phyloP scores from a whole-genome alignment of 1,140 invertebrate species.

The Drosophila guanche region DNA sequence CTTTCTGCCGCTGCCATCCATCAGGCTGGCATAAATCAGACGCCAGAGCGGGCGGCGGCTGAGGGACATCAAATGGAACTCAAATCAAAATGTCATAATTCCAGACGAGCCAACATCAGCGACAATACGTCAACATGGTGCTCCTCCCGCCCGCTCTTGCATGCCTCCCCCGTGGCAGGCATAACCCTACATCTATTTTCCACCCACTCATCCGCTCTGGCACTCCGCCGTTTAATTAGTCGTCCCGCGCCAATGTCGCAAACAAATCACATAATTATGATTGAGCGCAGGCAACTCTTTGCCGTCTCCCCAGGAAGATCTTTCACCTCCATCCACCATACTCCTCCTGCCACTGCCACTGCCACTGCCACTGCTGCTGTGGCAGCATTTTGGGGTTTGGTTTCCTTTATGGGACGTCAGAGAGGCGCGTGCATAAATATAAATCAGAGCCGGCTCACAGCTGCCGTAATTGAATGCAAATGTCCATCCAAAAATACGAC shows the following conservation, averaged over 20 bases:
- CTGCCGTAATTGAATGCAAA: constrained; percentile 81
- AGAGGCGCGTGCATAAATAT: constrained; percentile 74
- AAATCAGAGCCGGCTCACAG: constrained; percentile 73
- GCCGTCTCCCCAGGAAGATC: neutral
- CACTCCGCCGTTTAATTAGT: constrained; percentile 71
- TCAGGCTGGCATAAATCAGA: constrained; percentile 50
- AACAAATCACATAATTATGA: constrained; percentile 82
- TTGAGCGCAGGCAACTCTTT: constrained; percentile 67
- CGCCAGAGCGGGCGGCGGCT: constrained; percentile 46
- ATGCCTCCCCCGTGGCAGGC: neutral
- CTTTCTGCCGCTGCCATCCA: neutral
- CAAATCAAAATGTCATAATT: constrained; percentile 81
- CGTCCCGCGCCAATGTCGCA: constrained; percentile 58
- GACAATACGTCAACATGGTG: constrained; percentile 73
- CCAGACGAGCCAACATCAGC: constrained; percentile 63
- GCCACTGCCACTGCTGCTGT: constrained; percentile 18
- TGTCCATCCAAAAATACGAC: constrained; percentile 77
- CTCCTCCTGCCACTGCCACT: neutral
- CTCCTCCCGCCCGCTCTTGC: neutral
- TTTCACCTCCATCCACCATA: neutral
- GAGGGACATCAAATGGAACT: constrained; percentile 76
- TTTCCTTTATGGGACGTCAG: constrained; percentile 67
- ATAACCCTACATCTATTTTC: neutral
- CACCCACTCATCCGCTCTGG: constrained; percentile 17
- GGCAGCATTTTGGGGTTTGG: constrained; percentile 75